These are phyloP conservation scores for Eumerus sabulonum DNA, from an alignment of 2,888 invertebrate species.

Conservation along the genomic window DNA sequence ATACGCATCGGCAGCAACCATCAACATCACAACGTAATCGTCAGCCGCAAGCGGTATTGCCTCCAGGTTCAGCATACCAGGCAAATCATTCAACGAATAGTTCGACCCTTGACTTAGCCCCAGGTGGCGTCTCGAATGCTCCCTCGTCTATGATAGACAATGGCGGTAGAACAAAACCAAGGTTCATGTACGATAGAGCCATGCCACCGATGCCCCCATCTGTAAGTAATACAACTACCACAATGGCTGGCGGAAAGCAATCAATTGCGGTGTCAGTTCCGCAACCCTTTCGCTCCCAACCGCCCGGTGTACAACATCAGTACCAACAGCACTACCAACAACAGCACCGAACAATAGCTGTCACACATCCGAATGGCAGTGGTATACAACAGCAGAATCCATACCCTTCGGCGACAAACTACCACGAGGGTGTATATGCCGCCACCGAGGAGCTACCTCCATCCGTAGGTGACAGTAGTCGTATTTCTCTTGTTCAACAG, in stretches of 20 bases:
- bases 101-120: constrained; percentile 52
- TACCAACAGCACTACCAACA: constrained; percentile 44
- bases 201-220: constrained; percentile 15
- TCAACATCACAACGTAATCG: no score
- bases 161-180: constrained; percentile 50
- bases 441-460: constrained; percentile 65
- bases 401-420: constrained; percentile 37
- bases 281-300: constrained; percentile 64
- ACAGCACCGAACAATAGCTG: constrained; percentile 48
- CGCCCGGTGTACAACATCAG: constrained; percentile 57
- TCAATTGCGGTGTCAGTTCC: constrained; percentile 72
- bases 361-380: constrained; percentile 41
- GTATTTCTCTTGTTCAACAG: constrained; percentile 65
- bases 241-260: constrained; percentile 68
- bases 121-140: constrained; percentile 36
- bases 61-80: constrained; percentile 57
- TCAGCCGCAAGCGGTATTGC: constrained; percentile 33
- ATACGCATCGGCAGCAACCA: constrained; percentile 56
- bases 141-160: constrained; percentile 40
- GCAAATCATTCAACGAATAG: constrained; percentile 44
- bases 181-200: constrained; percentile 49
- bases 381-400: constrained; percentile 57
- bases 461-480: constrained; percentile 60
- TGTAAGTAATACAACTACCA: constrained; percentile 33
- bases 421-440: constrained; percentile 43